These are phyloP conservation scores for Chorisops tibialis DNA, from an alignment of 2,888 invertebrate genomes.

Conservation along the genomic window DNA sequence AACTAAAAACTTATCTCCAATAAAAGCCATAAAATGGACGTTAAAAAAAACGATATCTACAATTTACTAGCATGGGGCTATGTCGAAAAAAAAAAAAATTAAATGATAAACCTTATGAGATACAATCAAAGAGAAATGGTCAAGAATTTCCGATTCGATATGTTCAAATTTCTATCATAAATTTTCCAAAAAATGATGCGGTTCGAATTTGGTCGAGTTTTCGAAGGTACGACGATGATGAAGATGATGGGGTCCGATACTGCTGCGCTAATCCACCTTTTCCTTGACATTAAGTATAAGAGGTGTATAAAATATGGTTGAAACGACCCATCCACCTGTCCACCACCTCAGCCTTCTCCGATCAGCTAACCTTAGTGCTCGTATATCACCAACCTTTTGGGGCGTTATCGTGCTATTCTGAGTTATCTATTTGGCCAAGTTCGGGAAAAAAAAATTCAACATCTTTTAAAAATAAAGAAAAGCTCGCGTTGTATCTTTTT, in stretches of 20 bases:
- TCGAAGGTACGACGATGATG: neutral
- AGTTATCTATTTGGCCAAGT: neutral
- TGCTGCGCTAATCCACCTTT: slow-evolving; percentile 21
- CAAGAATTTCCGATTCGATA: slow-evolving; percentile 23
- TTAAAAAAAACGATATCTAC: slow-evolving; percentile 18
- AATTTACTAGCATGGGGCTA: slow-evolving; percentile 18
- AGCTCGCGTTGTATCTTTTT: too few relatives aligned
- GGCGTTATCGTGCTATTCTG: slow-evolving; percentile 1
- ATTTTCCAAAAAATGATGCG: slow-evolving; percentile 23
- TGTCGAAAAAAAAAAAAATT: slow-evolving; percentile 1
- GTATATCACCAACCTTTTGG: slow-evolving; percentile 13
- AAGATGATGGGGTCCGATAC: slow-evolving; percentile 18
- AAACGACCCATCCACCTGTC: slow-evolving; percentile 13
- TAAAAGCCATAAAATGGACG: slow-evolving; percentile 4
- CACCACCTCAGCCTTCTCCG: slow-evolving; percentile 5
- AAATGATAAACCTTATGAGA: neutral
- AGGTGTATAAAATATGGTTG: too few relatives aligned
- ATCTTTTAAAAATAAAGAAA: neutral
- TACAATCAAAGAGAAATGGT: slow-evolving; percentile 25
- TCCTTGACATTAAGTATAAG: slow-evolving; percentile 5
- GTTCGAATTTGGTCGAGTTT: slow-evolving; percentile 19
- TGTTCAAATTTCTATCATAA: slow-evolving; percentile 23
- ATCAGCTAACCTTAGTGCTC: slow-evolving; percentile 1
- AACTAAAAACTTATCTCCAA: slow-evolving; percentile 13
- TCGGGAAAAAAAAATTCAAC: neutral